Evolutionary conservation across 2,113 vertebrate species (phyloP), one percentile per base, ranked within the genome.

Genomic region (Xerus inauris): DNA sequence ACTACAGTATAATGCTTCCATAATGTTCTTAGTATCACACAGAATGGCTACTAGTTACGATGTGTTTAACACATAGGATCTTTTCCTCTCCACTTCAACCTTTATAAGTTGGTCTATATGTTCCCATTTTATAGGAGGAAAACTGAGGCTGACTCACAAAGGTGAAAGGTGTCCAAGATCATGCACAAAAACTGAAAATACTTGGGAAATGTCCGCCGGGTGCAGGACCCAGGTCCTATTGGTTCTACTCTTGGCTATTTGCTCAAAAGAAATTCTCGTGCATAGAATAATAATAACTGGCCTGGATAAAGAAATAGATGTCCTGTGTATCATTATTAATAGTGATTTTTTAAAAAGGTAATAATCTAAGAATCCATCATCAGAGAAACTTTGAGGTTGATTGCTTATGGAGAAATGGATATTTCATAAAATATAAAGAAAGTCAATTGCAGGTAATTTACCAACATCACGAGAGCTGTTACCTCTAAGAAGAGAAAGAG

Each of bases 401-500:
- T 65, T 28, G 10, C 32, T 77, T 59, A 45, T 2, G 9, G 26
- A 83, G 11, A 94, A 59, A 59, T 3, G 9, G 16, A 8, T 35
- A 54, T 79, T 83, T 90, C 71, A 80, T 59, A 45, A 80, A 94
- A 59, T 0, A 28, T 19, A 17, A 67, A 96, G 32, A 73, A 73
- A 40, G 38, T 45, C 42, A 38, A 81, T 32, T 28, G 57, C 7
- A 51, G 32, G 24, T 77, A 76, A 67, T n/a, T 77, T 67, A 82
- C 16, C 84, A 69, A 79, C 65, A 67, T 64, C 8, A 89, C 0
- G 24, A 64, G 10, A 24, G 19, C n/a, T 35, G 22, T 72, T 38
- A 32, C 17, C 5, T 87, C 20, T 32, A 49, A 82, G 62, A 47
- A 26, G 35, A 73, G 24, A 54, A 80, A 76, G 16, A 76, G 30